Evolutionary conservation across 2,113 vertebrate species (phyloP).

Genomic region (Elephantulus edwardii): DNA sequence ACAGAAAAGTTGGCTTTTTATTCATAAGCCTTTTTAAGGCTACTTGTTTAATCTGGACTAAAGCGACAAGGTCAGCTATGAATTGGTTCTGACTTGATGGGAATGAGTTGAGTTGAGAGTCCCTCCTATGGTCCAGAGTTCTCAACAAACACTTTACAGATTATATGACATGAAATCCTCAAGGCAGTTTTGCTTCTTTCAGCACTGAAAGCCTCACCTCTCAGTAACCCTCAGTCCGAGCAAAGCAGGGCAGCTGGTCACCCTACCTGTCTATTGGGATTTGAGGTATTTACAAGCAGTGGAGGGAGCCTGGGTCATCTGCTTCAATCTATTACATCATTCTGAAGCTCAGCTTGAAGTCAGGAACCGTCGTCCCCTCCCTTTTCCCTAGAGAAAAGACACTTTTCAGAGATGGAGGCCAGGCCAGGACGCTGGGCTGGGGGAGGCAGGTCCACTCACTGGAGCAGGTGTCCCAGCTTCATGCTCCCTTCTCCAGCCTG

Average conservation of each 20-base stretch:
- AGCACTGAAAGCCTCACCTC: background rate
- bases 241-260: background rate
- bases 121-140: background rate
- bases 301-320: conserved; percentile 4
- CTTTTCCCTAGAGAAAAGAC: conserved; percentile 56
- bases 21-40: no score
- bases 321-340: conserved; percentile 14
- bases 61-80: no score
- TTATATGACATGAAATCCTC: background rate
- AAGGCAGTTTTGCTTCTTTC: background rate
- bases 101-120: no score
- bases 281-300: background rate
- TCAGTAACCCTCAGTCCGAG: background rate
- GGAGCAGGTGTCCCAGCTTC: background rate
- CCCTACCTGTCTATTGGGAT: background rate
- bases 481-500: background rate
- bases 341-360: conserved; percentile 42
- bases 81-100: no score
- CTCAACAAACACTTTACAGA: background rate
- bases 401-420: conserved; percentile 54
- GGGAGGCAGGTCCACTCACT: background rate
- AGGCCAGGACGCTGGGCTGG: background rate
- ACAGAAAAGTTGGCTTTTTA: no score
- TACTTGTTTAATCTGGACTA: no score
- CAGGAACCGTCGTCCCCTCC: background rate